phyloP scores from a whole-genome alignment of 2,113 vertebrate species.

The Cynocephalus volans region DNA sequence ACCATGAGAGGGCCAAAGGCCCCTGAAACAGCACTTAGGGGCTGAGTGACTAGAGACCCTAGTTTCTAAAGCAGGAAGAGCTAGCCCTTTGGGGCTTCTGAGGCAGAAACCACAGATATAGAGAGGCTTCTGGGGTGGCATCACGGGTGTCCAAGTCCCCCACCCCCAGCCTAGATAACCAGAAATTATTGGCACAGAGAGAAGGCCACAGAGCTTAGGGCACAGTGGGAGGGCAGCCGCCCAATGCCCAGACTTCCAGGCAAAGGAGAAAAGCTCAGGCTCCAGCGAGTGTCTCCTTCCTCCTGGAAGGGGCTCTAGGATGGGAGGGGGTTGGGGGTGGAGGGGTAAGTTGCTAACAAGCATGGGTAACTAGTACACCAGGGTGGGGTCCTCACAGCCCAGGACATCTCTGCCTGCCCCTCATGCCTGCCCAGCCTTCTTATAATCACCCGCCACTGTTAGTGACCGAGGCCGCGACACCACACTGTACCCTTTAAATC shows the following conservation, averaged over 20 bases:
- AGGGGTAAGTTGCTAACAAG: background rate
- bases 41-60: background rate
- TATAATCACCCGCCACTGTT: slow-evolving; percentile 88
- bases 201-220: background rate
- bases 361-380: background rate
- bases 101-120: background rate
- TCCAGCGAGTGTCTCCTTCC: background rate
- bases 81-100: background rate
- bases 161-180: background rate
- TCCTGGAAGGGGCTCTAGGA: background rate
- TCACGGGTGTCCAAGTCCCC: background rate
- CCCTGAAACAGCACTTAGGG: background rate
- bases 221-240: background rate
- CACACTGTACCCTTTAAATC: slow-evolving; percentile 97
- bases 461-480: slow-evolving; percentile 88
- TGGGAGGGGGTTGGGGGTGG: background rate
- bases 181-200: background rate
- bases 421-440: slow-evolving; percentile 84
- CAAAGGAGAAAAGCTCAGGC: background rate
- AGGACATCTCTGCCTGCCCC: background rate
- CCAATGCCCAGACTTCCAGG: background rate
- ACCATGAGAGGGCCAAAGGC: background rate
- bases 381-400: background rate
- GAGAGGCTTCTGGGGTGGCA: background rate
- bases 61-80: background rate